Evolutionary conservation across 2,888 invertebrate species (phyloP), one percentile per base, ranked within the genome.

Genomic region (Xestia ashworthii): DNA sequence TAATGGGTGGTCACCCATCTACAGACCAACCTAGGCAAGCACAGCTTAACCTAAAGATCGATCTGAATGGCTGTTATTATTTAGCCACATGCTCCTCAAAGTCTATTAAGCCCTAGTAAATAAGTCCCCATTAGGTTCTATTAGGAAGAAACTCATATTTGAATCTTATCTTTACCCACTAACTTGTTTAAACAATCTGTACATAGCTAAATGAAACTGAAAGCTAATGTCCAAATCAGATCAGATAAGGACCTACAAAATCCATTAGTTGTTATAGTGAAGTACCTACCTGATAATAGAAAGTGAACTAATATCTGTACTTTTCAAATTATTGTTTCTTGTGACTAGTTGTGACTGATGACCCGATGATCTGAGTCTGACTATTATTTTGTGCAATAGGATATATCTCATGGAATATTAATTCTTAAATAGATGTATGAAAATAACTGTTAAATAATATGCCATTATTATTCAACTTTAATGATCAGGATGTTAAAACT

Each of bases 401-500:
- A 65, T 32, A 32, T n/a, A 41, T 25, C 32, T 65, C 11, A 19
- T 25, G 0, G 3, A 12, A 22, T 48, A 19, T 32, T n/a, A 50
- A 65, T 25, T 66, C 12, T 0, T 46, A 50, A 19, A 78, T 32
- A 38, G 8, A 55, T 76, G 32, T 38, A 14, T 48, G 22, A 55
- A 55, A 22, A 67, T 65, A 38, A 50, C 22, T 25, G 46, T 62
- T 41, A 38, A 3, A 58, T 58, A 53, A 66, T 48, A 62, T 41
- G 50, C 1, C 64, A 69, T 8, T 41, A 66, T 60, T 66, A 82
- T 62, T 60, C 64, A 73, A 81, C 62, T 62, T 25, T 16, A 71
- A 48, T 55, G n/a, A 74, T 58, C 41, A 58, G 67, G 41, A 19
- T n/a, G 19, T 19, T 44, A 32, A 64, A 70, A 86, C 87, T 5